A percentile compares a stretch with the other conserved stretches of the same genome.
Evolutionary conservation across 2,888 invertebrate species (phyloP).

Genomic region (Empis stercorea): DNA sequence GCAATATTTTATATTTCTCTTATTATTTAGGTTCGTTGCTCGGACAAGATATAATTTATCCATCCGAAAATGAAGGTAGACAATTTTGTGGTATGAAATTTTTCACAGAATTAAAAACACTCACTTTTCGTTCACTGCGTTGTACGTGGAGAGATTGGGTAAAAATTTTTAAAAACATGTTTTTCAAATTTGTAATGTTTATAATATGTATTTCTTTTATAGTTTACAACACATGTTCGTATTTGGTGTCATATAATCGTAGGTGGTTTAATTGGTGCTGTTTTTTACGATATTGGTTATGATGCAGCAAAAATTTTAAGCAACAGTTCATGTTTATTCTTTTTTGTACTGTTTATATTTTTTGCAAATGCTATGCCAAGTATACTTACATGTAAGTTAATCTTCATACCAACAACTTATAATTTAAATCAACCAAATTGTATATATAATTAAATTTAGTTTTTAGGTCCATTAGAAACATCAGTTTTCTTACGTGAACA

Average conservation of each 20-base stretch:
- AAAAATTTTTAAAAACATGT: too few relatives aligned
- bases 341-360: slow-evolving; percentile 83
- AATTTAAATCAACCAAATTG: too few relatives aligned
- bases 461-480: slow-evolving; percentile 65
- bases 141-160: too few relatives aligned
- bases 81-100: too few relatives aligned
- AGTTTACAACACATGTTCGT: slow-evolving; percentile 39
- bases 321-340: slow-evolving; percentile 81
- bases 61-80: too few relatives aligned
- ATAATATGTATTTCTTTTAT: neutral
- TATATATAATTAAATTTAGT: neutral
- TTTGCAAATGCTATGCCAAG: slow-evolving; percentile 85
- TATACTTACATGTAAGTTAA: slow-evolving; percentile 69
- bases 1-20: too few relatives aligned
- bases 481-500: slow-evolving; percentile 67
- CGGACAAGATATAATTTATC: too few relatives aligned
- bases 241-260: slow-evolving; percentile 65
- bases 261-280: slow-evolving; percentile 65
- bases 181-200: too few relatives aligned
- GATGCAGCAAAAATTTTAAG: slow-evolving; percentile 68
- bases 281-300: slow-evolving; percentile 72
- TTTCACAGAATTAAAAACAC: too few relatives aligned
- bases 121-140: too few relatives aligned
- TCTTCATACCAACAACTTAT: too few relatives aligned
- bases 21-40: too few relatives aligned